These are phyloP conservation scores for Ciconia stormi DNA, from an alignment of 2,113 vertebrate genomes.

Conservation along the genomic window DNA sequence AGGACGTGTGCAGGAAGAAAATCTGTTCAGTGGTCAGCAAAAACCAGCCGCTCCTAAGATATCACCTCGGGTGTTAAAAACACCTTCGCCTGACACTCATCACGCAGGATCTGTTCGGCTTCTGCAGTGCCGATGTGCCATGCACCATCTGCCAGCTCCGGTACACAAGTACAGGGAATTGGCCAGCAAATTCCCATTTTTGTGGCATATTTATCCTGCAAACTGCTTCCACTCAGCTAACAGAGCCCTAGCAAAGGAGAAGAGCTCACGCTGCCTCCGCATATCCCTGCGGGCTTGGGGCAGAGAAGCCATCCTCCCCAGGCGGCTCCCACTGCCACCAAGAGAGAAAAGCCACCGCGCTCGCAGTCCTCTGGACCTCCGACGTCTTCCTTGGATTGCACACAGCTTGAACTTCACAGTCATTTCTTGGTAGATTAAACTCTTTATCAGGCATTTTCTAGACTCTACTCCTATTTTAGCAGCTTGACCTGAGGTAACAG, in stretches of 20 bases:
- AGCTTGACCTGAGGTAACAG: neutral
- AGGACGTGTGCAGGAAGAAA: neutral
- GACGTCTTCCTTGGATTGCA: neutral
- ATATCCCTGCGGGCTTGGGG: neutral
- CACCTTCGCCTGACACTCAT: neutral
- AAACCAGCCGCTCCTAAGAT: neutral
- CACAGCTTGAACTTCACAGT: neutral
- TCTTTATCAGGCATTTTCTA: neutral
- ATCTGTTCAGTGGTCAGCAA: neutral
- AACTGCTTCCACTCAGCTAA: neutral
- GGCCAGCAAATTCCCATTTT: neutral
- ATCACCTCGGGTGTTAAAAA: neutral
- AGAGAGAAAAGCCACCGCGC: neutral
- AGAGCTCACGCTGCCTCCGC: rapidly evolving
- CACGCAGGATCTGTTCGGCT: neutral
- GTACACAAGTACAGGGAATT: neutral
- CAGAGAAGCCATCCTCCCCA: neutral
- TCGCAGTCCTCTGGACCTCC: rapidly evolving
- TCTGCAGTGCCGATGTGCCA: neutral
- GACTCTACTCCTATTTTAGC: neutral
- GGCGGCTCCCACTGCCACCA: rapidly evolving
- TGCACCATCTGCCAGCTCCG: neutral
- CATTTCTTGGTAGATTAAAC: neutral
- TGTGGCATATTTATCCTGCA: neutral
- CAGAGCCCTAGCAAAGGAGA: neutral